These are phyloP conservation scores for Rhadina sibilatrix DNA, from an alignment of 2,113 vertebrate genomes.

Conservation along the genomic window DNA sequence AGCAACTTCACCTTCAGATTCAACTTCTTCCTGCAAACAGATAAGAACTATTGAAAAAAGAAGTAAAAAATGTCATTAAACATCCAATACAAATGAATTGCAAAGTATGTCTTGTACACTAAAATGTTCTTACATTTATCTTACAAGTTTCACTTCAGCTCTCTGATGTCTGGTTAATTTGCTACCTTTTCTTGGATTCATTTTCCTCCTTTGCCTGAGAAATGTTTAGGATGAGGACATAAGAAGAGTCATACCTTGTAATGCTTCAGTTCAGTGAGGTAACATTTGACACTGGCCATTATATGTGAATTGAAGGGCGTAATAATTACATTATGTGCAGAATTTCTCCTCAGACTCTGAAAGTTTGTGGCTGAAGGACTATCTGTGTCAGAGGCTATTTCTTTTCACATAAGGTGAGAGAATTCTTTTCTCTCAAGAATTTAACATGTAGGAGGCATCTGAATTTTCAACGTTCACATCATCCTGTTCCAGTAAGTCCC, in stretches of 20 bases:
- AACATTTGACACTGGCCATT: not conserved
- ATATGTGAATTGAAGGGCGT: not conserved
- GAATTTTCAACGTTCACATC: not conserved
- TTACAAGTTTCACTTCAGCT: not conserved
- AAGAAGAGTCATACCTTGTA: not conserved
- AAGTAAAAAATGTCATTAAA: not conserved
- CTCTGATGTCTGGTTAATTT: not conserved
- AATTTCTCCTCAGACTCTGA: not conserved
- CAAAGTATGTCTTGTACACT: not conserved
- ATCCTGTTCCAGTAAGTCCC: not conserved
- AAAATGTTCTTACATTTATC: not conserved
- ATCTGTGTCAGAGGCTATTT: not conserved
- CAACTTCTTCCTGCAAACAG: not conserved
- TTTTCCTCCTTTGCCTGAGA: not conserved
- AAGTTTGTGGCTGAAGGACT: not conserved
- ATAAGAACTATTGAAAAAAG: not conserved
- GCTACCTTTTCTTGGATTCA: not conserved
- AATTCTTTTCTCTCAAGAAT: not conserved
- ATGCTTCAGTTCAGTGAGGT: not conserved
- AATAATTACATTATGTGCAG: not conserved
- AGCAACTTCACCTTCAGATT: not conserved
- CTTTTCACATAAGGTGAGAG: not conserved
- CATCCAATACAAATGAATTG: not conserved
- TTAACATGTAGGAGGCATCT: not conserved
- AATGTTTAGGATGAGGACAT: not conserved